Conservation (phyloP, 2,888 invertebrate species). For the Eupithecia subumbrata region DNA sequence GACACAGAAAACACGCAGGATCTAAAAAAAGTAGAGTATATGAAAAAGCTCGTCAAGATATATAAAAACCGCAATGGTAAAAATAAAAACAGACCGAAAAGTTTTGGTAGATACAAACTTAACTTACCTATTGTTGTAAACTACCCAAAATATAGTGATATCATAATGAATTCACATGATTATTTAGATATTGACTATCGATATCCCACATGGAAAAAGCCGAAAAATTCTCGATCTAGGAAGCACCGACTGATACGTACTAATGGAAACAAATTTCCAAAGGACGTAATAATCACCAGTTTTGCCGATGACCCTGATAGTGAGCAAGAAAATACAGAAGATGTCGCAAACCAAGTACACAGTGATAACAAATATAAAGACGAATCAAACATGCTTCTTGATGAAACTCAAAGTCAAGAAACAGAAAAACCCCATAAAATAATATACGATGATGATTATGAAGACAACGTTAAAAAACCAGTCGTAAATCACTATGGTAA, state of each 20-base stretch:
- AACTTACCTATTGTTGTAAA: constrained; percentile 22
- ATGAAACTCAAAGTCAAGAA: not conserved
- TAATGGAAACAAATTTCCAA: not conserved
- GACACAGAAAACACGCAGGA: constrained; percentile 1
- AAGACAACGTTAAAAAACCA: not conserved
- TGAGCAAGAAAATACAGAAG: not conserved
- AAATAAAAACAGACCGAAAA: not conserved
- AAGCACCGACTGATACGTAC: not conserved
- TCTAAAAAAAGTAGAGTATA: not conserved
- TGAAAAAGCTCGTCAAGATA: not conserved
- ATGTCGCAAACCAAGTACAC: not conserved
- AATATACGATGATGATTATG: not conserved
- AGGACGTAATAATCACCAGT: not conserved
- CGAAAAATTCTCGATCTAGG: not conserved
- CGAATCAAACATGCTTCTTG: not conserved
- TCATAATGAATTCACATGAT: constrained; percentile 51
- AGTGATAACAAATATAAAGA: not conserved
- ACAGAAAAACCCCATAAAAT: not conserved
- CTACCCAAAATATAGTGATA: constrained; percentile 29
- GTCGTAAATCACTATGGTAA: not conserved
- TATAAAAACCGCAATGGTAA: constrained; percentile 12
- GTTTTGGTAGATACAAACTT: constrained; percentile 4
- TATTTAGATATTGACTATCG: constrained; percentile 59
- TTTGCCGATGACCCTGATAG: not conserved
- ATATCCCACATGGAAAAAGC: constrained; percentile 31